Percentiles rank a stretch among this genome's conserved stretches.
phyloP scores from a whole-genome alignment of 2,797 vertebrate genomes.

The Hyperoplus lanceolatus region DNA sequence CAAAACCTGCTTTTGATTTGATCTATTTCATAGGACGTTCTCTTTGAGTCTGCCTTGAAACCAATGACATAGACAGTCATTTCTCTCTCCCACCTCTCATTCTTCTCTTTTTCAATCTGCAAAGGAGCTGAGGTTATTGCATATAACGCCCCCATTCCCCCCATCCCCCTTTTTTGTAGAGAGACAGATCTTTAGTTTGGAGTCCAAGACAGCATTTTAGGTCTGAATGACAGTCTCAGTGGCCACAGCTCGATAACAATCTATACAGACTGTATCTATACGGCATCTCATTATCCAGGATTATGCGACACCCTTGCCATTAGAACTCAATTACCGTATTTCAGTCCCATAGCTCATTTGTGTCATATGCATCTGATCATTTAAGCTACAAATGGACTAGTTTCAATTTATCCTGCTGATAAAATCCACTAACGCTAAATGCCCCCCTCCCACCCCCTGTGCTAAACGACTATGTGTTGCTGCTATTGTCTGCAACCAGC shows the following conservation, averaged over 20 bases:
- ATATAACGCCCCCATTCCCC: conserved; percentile 20
- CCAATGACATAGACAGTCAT: conserved; percentile 17
- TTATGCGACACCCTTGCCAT: conserved; percentile 23
- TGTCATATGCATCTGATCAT: conserved; percentile 33
- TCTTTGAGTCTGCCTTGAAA: conserved; percentile 48
- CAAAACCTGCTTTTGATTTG: conserved; percentile 35
- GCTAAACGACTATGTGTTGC: conserved; percentile 2
- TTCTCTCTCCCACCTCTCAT: conserved; percentile 1
- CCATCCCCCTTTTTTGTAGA: not conserved
- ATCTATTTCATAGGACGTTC: conserved; percentile 8
- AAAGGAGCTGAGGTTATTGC: conserved; percentile 25
- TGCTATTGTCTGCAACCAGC: conserved; percentile 9
- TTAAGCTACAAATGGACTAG: conserved; percentile 34
- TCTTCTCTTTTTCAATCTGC: conserved; percentile 38
- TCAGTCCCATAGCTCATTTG: conserved; percentile 41
- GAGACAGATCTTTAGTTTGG: conserved; percentile 18
- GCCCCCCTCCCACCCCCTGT: not conserved
- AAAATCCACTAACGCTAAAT: conserved; percentile 36
- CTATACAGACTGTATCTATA: conserved; percentile 6
- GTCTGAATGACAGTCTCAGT: conserved; percentile 6
- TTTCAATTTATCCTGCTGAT: conserved; percentile 51
- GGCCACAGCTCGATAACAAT: conserved; percentile 4
- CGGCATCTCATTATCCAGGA: conserved; percentile 35
- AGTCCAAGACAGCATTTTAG: conserved; percentile 16
- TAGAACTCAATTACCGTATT: conserved; percentile 34